Evolutionary conservation across 2,797 vertebrate genomes (phyloP).

Genomic region (Rhinophrynus dorsalis): DNA sequence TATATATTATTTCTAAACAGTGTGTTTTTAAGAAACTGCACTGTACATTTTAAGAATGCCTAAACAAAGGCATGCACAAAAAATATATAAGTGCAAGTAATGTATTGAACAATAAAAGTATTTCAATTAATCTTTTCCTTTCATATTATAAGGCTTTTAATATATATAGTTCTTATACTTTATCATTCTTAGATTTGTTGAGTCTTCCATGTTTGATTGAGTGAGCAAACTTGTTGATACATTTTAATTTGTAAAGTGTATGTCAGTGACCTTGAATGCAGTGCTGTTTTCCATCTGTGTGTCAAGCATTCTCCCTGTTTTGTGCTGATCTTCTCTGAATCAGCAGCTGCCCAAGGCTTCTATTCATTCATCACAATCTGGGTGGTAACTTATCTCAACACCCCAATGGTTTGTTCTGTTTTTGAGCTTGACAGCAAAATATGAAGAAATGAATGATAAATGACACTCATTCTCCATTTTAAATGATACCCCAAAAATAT

Average conservation of each 20-base stretch:
- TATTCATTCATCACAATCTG: conserved; percentile 37
- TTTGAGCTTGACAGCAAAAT: conserved; percentile 28
- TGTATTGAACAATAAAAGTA: too few relatives aligned
- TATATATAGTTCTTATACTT: too few relatives aligned
- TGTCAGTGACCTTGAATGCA: conserved; percentile 20
- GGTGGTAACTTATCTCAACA: conserved; percentile 34
- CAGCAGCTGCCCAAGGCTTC: conserved; percentile 41
- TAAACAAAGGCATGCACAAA: too few relatives aligned
- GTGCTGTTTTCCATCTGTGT: conserved; percentile 9
- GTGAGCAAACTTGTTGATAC: conserved; percentile 28
- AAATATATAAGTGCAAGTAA: too few relatives aligned
- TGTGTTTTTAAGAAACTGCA: neutral
- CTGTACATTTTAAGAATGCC: neutral
- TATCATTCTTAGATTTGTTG: too few relatives aligned
- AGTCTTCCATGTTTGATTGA: conserved; percentile 14
- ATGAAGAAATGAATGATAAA: conserved; percentile 17
- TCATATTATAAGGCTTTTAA: too few relatives aligned
- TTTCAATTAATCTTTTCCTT: too few relatives aligned
- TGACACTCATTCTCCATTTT: conserved; percentile 10
- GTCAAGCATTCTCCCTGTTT: conserved; percentile 5
- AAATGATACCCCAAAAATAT: conserved; percentile 16
- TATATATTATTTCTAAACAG: neutral
- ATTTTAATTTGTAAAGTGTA: conserved; percentile 17
- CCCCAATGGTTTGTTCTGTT: conserved; percentile 27
- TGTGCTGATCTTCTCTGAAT: conserved; percentile 38